These are phyloP conservation scores for Musca domestica DNA, from an alignment of 1,140 invertebrate genomes.

Conservation along the genomic window DNA sequence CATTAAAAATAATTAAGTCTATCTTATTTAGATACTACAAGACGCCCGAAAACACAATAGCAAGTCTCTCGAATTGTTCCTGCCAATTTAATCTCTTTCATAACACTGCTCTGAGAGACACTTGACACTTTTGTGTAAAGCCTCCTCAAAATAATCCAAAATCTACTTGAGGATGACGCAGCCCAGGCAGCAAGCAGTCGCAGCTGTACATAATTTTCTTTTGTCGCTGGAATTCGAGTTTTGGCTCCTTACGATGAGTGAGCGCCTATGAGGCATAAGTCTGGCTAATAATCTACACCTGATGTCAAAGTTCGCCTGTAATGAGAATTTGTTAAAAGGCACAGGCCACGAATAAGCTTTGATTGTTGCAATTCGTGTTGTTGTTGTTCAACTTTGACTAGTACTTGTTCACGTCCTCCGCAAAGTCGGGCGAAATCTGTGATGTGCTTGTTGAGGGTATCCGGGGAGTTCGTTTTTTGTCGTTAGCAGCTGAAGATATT, in stretches of 20 bases:
- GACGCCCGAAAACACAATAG: too few species aligned
- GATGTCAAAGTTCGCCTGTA: conserved; percentile 19
- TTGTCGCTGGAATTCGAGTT: not conserved
- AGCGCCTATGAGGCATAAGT: conserved; percentile 14
- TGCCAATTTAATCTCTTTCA: too few species aligned
- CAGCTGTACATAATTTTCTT: not conserved
- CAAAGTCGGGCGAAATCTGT: not conserved
- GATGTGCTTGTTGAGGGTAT: too few species aligned
- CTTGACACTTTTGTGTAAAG: not conserved
- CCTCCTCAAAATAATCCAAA: not conserved
- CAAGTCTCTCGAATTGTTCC: too few species aligned
- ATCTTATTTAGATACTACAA: too few species aligned
- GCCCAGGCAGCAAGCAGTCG: not conserved
- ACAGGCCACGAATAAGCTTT: not conserved
- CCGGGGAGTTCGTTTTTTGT: not conserved
- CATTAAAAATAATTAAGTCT: too few species aligned
- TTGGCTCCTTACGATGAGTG: not conserved
- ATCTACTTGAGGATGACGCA: conserved; percentile 1
- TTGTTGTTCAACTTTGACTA: not conserved
- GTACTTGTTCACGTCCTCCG: not conserved
- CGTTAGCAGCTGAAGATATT: not conserved
- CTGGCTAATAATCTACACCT: conserved; percentile 21
- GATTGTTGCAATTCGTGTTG: not conserved
- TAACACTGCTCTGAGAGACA: too few species aligned
- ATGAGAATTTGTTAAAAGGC: conserved; percentile 13